Percentiles rank a stretch among this genome's conserved stretches.
phyloP scores from a whole-genome alignment of 2,113 vertebrate species.

The Solea solea region DNA sequence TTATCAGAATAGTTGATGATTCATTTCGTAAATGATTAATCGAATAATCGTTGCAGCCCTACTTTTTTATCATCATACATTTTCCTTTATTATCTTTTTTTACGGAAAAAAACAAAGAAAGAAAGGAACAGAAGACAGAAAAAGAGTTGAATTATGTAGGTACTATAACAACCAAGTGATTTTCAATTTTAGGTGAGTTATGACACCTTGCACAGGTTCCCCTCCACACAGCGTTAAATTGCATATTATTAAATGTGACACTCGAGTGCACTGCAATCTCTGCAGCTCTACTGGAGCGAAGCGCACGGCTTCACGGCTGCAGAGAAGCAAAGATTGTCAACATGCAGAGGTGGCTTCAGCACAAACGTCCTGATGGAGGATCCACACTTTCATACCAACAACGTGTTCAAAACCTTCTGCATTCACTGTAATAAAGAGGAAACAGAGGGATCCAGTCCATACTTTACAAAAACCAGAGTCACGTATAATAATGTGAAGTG shows the following conservation, averaged over 20 bases:
- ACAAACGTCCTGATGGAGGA: slow-evolving; percentile 10
- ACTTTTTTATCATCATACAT: too few species aligned
- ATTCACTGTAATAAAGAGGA: slow-evolving; percentile 3
- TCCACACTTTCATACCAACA: slow-evolving; percentile 31
- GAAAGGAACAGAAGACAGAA: too few species aligned
- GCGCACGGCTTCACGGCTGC: background rate
- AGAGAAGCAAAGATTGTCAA: background rate
- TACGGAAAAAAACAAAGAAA: too few species aligned
- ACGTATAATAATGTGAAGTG: slow-evolving; percentile 2
- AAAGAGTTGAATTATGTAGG: too few species aligned
- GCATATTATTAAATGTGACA: slow-evolving; percentile 57
- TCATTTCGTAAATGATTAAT: too few species aligned
- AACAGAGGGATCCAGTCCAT: too few species aligned
- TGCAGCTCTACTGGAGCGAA: slow-evolving; percentile 17
- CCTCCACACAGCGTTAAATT: slow-evolving; percentile 54
- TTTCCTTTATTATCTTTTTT: too few species aligned
- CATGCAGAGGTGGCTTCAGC: slow-evolving; percentile 7
- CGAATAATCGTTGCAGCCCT: too few species aligned
- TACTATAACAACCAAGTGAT: background rate
- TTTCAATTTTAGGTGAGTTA: slow-evolving; percentile 45
- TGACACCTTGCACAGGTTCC: slow-evolving; percentile 41
- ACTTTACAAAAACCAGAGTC: too few species aligned
- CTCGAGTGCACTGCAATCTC: slow-evolving; percentile 27
- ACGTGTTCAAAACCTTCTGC: slow-evolving; percentile 3
- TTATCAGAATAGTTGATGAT: too few species aligned